Conservation (phyloP, 1,140 invertebrate genomes). For the Phymorhynchus buccinoides region DNA sequence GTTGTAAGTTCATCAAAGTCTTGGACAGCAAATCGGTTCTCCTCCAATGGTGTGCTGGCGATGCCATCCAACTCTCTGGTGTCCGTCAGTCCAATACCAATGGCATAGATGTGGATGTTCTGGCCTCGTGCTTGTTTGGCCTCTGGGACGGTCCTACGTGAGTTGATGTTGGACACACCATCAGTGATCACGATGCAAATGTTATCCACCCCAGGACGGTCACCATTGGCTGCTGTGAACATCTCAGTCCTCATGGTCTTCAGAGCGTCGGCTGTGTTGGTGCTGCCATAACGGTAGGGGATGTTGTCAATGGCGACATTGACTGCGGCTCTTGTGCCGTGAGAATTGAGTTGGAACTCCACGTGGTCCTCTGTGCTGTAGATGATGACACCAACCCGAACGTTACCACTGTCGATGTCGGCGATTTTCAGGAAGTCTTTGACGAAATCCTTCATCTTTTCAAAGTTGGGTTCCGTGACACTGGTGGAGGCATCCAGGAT, state of each 20-base stretch:
- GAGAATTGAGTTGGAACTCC: conserved; percentile 52
- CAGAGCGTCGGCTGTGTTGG: conserved; percentile 57
- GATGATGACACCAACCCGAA: conserved; percentile 52
- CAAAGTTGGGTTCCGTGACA: conserved; percentile 54
- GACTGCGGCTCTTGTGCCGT: conserved; percentile 42
- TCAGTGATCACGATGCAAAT: conserved; percentile 60
- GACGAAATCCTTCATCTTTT: conserved; percentile 51
- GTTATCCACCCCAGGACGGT: conserved; percentile 53
- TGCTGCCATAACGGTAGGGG: conserved; percentile 52
- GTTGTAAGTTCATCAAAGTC: conserved; percentile 51
- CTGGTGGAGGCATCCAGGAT: conserved; percentile 62
- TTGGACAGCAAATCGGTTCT: conserved; percentile 51
- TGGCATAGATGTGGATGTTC: conserved; percentile 63
- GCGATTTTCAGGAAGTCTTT: conserved; percentile 48
- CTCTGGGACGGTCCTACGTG: conserved; percentile 61
- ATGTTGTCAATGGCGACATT: conserved; percentile 47
- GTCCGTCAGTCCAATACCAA: conserved; percentile 60
- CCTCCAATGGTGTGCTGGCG: conserved; percentile 41
- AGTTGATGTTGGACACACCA: conserved; percentile 65
- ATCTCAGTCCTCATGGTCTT: conserved; percentile 50
- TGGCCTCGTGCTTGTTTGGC: conserved; percentile 50
- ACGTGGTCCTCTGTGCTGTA: conserved; percentile 53
- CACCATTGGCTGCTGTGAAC: conserved; percentile 56
- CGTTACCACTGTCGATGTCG: conserved; percentile 47
- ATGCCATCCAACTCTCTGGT: conserved; percentile 55